Evolutionary conservation across 2,888 invertebrate species (phyloP).

Genomic region (Leptinotarsa peninsularis): DNA sequence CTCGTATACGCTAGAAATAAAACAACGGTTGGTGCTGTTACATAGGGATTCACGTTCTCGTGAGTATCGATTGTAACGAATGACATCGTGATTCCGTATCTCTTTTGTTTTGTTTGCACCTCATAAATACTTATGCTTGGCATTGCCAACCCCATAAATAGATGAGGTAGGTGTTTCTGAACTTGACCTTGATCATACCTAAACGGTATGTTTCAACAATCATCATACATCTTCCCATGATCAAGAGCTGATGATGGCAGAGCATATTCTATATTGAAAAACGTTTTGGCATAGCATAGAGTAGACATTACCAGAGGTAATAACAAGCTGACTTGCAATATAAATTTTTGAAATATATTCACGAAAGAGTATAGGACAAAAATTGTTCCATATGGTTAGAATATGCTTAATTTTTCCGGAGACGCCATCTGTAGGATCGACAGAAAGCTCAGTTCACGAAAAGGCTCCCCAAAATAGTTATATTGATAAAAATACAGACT

Average conservation of each 20-base stretch:
- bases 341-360: no score
- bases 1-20: slow-evolving; percentile 38
- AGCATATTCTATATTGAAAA: background rate
- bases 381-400: no score
- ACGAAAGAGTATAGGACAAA: no score
- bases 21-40: slow-evolving; percentile 48
- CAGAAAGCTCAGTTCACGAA: no score
- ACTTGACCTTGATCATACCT: background rate
- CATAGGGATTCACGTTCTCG: slow-evolving; percentile 60
- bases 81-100: slow-evolving; percentile 63
- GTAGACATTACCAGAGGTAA: no score
- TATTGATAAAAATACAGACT: no score
- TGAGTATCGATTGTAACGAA: slow-evolving; percentile 60
- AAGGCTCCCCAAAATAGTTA: no score
- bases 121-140: slow-evolving; percentile 60
- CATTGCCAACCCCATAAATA: slow-evolving; percentile 32
- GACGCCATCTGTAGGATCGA: no score
- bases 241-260: background rate
- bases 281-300: no score
- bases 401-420: no score
- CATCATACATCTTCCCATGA: background rate
- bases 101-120: slow-evolving; percentile 61
- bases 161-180: slow-evolving; percentile 14
- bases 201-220: slow-evolving; percentile 8
- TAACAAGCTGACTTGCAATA: no score